A percentile compares a stretch with the other conserved stretches of the same genome.
These are phyloP conservation scores for Drosophila insularis DNA, from an alignment of 1,140 invertebrate species.

Conservation along the genomic window DNA sequence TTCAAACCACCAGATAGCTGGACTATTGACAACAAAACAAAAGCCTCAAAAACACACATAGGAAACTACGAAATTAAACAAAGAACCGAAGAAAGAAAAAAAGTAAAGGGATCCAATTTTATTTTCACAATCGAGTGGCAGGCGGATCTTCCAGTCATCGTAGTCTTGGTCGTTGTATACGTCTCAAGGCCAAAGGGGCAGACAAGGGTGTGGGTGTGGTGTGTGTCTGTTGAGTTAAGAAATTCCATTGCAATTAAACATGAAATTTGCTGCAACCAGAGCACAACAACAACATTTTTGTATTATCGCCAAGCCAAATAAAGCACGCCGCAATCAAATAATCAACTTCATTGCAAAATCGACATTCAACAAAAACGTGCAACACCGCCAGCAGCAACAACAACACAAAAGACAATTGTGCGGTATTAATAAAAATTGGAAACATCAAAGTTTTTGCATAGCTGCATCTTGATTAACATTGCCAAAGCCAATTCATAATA, in stretches of 20 bases:
- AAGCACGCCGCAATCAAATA: constrained; percentile 49
- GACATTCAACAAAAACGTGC: constrained; percentile 57
- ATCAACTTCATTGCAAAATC: constrained; percentile 58
- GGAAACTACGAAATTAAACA: constrained; percentile 2
- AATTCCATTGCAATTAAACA: constrained; percentile 77
- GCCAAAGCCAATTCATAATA: not conserved
- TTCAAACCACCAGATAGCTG: constrained; percentile 31
- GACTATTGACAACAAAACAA: constrained; percentile 7
- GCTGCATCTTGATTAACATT: constrained; percentile 75
- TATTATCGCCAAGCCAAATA: constrained; percentile 64
- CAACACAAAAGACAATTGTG: constrained; percentile 61
- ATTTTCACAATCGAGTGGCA: constrained; percentile 43
- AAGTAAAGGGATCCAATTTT: constrained; percentile 3
- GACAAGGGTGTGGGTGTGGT: constrained; percentile 9
- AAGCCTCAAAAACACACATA: constrained; percentile 10
- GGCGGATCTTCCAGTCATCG: constrained; percentile 10
- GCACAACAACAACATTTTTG: constrained; percentile 65
- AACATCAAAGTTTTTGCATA: constrained; percentile 81
- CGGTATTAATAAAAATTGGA: constrained; percentile 71
- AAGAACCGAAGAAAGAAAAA: constrained; percentile 5
- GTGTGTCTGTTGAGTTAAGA: constrained; percentile 44
- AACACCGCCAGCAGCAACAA: constrained; percentile 43
- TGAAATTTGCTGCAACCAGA: constrained; percentile 81
- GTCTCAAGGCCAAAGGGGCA: constrained; percentile 29
- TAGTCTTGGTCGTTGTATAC: constrained; percentile 11